Conservation (phyloP, 2,113 vertebrate species). For the Emydocephalus ijimae region DNA sequence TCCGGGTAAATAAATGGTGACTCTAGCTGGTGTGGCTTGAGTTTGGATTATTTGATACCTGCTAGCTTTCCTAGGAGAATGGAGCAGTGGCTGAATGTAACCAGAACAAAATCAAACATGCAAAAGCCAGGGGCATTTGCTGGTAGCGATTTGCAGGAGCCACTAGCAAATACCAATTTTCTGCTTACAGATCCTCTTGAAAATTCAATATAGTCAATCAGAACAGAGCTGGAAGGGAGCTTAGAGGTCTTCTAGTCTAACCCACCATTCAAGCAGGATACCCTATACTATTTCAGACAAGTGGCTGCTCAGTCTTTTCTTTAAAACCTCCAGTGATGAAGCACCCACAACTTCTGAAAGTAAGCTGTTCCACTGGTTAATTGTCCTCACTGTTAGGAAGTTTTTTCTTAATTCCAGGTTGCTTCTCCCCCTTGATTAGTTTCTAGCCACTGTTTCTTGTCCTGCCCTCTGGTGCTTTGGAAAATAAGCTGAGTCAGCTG, state of each 20-base stretch:
- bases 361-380: background rate
- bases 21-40: background rate
- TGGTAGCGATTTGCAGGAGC: background rate
- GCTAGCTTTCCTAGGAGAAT: background rate
- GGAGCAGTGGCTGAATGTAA: background rate
- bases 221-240: background rate
- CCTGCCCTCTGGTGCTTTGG: background rate
- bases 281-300: background rate
- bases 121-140: background rate
- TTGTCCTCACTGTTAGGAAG: background rate
- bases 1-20: constrained; percentile 22
- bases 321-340: background rate
- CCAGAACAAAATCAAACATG: background rate
- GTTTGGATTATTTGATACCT: background rate
- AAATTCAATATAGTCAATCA: background rate
- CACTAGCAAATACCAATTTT: background rate
- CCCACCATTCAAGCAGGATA: background rate
- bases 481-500: background rate
- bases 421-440: background rate
- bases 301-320: background rate
- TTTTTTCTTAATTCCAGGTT: background rate
- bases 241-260: background rate
- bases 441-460: background rate
- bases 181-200: background rate
- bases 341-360: background rate